phyloP scores from a whole-genome alignment of 2,888 invertebrate genomes.

The Leucophenga montana region DNA sequence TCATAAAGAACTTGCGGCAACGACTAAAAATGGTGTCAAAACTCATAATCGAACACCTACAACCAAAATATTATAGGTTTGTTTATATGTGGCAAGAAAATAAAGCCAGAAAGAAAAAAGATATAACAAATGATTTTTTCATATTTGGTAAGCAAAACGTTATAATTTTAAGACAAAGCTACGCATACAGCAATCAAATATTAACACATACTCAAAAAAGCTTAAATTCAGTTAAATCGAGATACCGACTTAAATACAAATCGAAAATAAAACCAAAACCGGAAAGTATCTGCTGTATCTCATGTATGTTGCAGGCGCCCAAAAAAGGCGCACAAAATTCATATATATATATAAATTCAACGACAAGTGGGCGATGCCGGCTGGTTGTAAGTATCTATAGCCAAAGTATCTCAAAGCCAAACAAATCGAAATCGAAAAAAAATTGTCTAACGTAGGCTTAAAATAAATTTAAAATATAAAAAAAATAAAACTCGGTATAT shows the following conservation, averaged over 20 bases:
- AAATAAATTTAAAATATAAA: neutral
- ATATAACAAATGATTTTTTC: constrained; percentile 9
- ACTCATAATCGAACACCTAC: constrained; percentile 17
- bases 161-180: constrained; percentile 9
- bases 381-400: neutral
- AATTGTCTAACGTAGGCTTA: neutral
- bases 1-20: neutral
- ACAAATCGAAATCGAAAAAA: neutral
- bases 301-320: constrained; percentile 15
- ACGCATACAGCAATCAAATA: neutral
- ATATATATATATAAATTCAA: neutral
- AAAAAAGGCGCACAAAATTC: constrained; percentile 20
- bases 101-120: neutral
- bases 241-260: neutral
- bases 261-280: constrained; percentile 17
- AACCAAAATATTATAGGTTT: neutral
- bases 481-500: neutral
- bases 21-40: constrained; percentile 13
- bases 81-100: neutral
- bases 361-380: constrained; percentile 18
- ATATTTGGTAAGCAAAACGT: constrained; percentile 20
- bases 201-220: constrained; percentile 17
- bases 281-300: constrained; percentile 4
- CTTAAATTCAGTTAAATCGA: neutral
- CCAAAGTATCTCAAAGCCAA: constrained; percentile 7